Evolutionary conservation across 1,140 invertebrate species (phyloP).

Genomic region (Mizuhopecten yessoensis): DNA sequence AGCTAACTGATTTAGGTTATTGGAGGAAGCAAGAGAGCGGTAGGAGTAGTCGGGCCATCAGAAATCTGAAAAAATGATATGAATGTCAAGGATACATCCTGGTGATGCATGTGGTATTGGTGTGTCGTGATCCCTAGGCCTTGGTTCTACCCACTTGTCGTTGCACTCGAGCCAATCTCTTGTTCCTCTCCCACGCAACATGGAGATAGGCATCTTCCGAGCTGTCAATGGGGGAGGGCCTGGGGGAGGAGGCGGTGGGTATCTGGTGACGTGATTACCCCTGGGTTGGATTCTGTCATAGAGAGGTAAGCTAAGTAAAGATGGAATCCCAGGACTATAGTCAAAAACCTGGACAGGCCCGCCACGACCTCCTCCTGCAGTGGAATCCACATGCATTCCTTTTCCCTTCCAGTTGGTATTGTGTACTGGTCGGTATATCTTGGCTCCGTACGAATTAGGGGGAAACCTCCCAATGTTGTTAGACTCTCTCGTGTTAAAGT

Average conservation of each 20-base stretch:
- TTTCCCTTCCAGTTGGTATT: neutral
- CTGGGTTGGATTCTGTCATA: neutral
- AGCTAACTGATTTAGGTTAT: too few species aligned
- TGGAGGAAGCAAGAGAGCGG: too few species aligned
- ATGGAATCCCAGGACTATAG: neutral
- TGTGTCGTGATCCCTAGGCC: neutral
- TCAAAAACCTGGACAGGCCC: neutral
- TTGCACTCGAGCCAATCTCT: neutral
- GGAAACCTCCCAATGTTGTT: neutral
- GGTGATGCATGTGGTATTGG: constrained; percentile 7
- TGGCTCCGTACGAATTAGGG: neutral
- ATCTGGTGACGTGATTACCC: neutral
- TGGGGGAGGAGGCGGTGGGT: neutral
- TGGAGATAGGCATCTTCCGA: neutral
- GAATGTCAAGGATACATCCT: neutral
- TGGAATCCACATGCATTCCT: neutral
- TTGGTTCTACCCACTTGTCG: neutral
- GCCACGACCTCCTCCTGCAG: neutral
- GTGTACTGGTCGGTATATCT: neutral
- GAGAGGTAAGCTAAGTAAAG: neutral
- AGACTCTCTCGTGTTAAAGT: neutral
- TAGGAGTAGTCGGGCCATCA: neutral
- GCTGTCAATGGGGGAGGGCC: neutral
- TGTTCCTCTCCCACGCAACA: neutral
- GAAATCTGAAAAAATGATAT: neutral